Percentiles rank a stretch among this genome's conserved stretches.
These are phyloP conservation scores for Fistularia tabacaria DNA, from an alignment of 2,797 vertebrate species.

Conservation along the genomic window DNA sequence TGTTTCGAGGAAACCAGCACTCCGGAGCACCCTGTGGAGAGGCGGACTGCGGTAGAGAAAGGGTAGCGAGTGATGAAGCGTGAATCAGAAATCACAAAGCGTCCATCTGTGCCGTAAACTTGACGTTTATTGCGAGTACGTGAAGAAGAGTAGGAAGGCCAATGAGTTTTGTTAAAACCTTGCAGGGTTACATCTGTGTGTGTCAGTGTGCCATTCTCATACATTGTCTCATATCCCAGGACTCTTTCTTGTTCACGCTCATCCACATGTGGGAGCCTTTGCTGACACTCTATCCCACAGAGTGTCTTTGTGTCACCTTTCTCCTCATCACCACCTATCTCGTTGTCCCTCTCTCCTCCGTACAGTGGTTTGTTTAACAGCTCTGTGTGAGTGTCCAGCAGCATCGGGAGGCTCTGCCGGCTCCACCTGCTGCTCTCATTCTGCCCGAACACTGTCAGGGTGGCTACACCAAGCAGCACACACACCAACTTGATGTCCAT, in stretches of 20 bases:
- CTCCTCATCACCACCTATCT: not conserved
- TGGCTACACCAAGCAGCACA: constrained; percentile 68
- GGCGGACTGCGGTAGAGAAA: constrained; percentile 85
- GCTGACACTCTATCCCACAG: constrained; percentile 88
- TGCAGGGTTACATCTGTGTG: constrained; percentile 78
- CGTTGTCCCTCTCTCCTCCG: constrained; percentile 24
- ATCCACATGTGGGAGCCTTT: constrained; percentile 62
- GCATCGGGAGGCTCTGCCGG: constrained; percentile 73
- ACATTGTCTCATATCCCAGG: constrained; percentile 87
- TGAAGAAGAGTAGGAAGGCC: not conserved
- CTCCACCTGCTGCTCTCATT: constrained; percentile 71
- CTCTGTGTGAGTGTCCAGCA: constrained; percentile 76
- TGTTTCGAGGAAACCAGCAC: constrained; percentile 84
- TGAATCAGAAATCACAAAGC: constrained; percentile 89
- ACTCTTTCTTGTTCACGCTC: constrained; percentile 77
- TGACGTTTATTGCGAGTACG: constrained; percentile 74
- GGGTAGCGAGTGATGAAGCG: constrained; percentile 84
- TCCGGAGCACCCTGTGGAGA: constrained; percentile 89
- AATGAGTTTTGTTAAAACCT: constrained; percentile 30
- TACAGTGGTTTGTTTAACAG: constrained; percentile 64
- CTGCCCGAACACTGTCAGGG: constrained; percentile 32
- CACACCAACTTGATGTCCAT: constrained; percentile 72
- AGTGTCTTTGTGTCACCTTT: constrained; percentile 4
- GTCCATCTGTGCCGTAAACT: constrained; percentile 85
- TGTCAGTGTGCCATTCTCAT: constrained; percentile 83